A percentile compares a stretch with the other conserved stretches of the same genome.
Conservation (phyloP, 2,113 vertebrate genomes). For the Struthio camelus region DNA sequence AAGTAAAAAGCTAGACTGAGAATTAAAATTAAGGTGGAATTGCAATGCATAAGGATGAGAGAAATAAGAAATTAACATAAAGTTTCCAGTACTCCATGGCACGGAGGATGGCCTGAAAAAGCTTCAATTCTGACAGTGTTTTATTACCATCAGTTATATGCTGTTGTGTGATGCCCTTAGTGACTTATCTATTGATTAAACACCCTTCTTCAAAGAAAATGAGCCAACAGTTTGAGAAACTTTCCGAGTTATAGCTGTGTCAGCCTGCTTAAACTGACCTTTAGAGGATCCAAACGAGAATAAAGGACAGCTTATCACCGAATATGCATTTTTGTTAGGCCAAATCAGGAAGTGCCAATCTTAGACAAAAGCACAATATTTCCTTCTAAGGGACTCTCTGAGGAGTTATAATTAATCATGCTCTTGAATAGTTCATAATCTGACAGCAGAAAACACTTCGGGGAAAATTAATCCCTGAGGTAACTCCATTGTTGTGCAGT, state of each 20-base stretch:
- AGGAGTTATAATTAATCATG: not conserved
- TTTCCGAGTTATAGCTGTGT: constrained; percentile 37
- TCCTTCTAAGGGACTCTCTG: not conserved
- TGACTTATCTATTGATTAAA: constrained; percentile 47
- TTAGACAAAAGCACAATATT: not conserved
- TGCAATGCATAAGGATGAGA: not conserved
- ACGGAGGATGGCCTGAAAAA: not conserved
- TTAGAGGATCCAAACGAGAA: not conserved
- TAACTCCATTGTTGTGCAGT: not conserved
- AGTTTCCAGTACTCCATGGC: not conserved
- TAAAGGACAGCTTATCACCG: constrained; percentile 34
- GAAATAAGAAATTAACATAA: not conserved
- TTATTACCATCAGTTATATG: not conserved
- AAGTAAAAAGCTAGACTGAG: not conserved
- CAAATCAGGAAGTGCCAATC: not conserved
- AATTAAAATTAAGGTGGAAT: not conserved
- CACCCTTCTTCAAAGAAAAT: constrained; percentile 26
- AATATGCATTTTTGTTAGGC: not conserved
- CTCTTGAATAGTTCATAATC: not conserved
- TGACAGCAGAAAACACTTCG: not conserved
- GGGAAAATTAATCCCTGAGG: not conserved
- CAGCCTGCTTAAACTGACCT: constrained; percentile 47
- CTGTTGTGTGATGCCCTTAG: not conserved
- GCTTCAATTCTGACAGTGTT: not conserved
- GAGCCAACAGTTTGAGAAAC: constrained; percentile 49